Conservation (phyloP, 1,140 invertebrate genomes). For the Drosophila lacteicornis region DNA sequence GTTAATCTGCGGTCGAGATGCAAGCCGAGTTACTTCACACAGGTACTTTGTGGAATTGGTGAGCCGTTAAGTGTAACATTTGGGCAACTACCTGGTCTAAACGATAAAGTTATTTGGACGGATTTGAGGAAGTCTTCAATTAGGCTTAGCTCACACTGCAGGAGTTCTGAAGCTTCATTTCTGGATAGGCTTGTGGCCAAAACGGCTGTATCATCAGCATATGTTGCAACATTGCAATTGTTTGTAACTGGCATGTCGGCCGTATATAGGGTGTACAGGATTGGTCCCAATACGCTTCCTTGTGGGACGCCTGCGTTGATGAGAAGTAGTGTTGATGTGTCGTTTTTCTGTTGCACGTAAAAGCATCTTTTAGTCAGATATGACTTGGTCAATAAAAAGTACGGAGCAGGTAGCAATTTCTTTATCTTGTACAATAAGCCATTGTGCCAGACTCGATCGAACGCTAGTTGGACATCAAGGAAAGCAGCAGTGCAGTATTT, state of each 20-base stretch:
- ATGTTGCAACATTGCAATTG: constrained; percentile 2
- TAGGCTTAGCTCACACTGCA: constrained; percentile 20
- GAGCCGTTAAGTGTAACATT: constrained; percentile 24
- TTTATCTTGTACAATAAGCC: no score
- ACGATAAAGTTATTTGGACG: constrained; percentile 18
- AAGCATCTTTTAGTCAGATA: no score
- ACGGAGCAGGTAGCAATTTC: no score
- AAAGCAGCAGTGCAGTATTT: no score
- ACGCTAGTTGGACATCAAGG: no score
- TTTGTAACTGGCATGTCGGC: constrained; percentile 25
- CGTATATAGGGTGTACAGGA: constrained; percentile 31
- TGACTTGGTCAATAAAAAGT: no score
- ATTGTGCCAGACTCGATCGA: no score
- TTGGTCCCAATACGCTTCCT: constrained; percentile 1
- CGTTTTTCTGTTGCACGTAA: no score
- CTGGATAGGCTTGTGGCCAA: constrained; percentile 9
- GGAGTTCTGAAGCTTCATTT: constrained; percentile 17
- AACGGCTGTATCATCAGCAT: constrained; percentile 21
- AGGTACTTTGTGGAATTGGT: constrained; percentile 25
- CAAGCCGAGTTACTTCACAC: constrained; percentile 14
- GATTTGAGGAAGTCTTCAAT: constrained; percentile 16
- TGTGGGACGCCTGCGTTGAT: no score
- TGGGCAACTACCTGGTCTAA: constrained; percentile 25
- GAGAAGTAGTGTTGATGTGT: no score
- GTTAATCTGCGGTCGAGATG: no score